phyloP scores from a whole-genome alignment of 2,113 vertebrate species.

The Tympanuchus pallidicinctus region DNA sequence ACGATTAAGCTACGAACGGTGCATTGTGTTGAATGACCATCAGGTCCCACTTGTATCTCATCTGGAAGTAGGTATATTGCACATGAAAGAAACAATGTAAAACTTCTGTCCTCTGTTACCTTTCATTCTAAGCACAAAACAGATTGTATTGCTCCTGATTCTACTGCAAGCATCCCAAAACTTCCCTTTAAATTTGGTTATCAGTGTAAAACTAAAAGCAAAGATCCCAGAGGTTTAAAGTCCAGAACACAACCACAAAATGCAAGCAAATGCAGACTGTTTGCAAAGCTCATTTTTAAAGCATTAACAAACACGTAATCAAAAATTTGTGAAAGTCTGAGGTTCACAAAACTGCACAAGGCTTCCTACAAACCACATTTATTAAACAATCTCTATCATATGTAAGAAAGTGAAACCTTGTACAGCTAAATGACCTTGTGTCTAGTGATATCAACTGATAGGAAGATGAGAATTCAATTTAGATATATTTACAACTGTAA shows the following conservation, averaged over 20 bases:
- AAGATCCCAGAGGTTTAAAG: background rate
- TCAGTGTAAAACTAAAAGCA: background rate
- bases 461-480: background rate
- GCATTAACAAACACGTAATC: background rate
- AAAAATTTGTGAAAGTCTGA: background rate
- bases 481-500: background rate
- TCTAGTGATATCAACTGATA: background rate
- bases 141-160: background rate
- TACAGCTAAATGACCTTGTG: background rate
- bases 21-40: background rate
- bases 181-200: background rate
- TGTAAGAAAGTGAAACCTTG: background rate
- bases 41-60: conserved; percentile 1
- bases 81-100: background rate
- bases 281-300: background rate
- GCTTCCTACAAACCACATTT: background rate
- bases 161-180: background rate
- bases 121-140: background rate
- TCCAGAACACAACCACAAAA: background rate
- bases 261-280: fast-evolving
- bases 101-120: background rate
- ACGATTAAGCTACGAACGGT: background rate
- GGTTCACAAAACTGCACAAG: background rate
- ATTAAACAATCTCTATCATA: background rate
- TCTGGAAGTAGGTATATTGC: conserved; percentile 4